A percentile compares a stretch with the other conserved stretches of the same genome.
These are phyloP conservation scores for Oegoconia quadripuncta DNA, from an alignment of 2,888 invertebrate species.

Conservation along the genomic window DNA sequence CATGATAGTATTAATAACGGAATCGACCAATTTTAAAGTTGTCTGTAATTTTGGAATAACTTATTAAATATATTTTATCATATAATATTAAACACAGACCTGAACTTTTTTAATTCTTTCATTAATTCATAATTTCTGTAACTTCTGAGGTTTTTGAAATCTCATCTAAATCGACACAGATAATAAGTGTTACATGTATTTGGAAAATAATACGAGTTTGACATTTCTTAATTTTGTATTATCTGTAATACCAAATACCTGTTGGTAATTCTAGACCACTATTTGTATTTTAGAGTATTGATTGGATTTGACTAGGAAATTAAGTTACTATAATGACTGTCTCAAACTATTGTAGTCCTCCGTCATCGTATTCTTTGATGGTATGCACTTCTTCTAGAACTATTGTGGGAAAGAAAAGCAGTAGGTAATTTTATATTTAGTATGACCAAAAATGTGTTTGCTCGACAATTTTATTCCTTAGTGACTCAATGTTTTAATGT, in stretches of 20 bases:
- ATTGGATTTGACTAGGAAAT: neutral
- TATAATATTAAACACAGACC: no score
- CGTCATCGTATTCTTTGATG: neutral
- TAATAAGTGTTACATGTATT: slow-evolving; percentile 6
- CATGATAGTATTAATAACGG: no score
- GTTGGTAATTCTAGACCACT: neutral
- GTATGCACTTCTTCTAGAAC: no score
- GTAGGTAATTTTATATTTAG: neutral
- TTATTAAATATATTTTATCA: no score
- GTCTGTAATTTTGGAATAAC: no score
- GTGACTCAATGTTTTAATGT: slow-evolving; percentile 1
- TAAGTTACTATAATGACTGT: no score
- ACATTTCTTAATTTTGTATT: no score
- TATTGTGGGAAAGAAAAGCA: no score
- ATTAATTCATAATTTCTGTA: no score
- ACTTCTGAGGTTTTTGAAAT: slow-evolving; percentile 39
- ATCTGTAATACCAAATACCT: slow-evolving; percentile 2
- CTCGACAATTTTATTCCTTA: neutral
- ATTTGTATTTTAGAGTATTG: neutral
- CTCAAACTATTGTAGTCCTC: neutral
- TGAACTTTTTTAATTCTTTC: no score
- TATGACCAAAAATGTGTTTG: slow-evolving; percentile 1
- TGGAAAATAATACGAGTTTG: no score
- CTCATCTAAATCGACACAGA: slow-evolving; percentile 24
- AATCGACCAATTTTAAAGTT: no score